Base-by-base conservation (phyloP, 2,113 vertebrate species). In the Rhabdomys dilectus region DNA sequence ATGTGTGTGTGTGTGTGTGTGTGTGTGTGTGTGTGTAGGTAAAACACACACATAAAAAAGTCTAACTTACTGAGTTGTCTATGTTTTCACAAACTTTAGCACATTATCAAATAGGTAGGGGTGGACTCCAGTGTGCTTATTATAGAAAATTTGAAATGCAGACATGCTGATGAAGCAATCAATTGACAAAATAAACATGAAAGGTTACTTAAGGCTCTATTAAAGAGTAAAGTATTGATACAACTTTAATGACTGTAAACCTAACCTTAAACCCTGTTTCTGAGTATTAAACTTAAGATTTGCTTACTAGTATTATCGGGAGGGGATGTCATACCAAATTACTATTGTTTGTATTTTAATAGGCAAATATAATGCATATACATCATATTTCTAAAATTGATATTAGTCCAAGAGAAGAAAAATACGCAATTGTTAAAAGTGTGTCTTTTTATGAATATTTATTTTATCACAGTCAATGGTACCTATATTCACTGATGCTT, bases 191-290 rank as follows among this genome's bases (percentile, higher is more conserved):
- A 48, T 88, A 26, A n/a, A 76, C 36, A 72, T 66, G 17, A 72
- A 58, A 9, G 9, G 51, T 12, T 91, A 26, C 21, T 85, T 45
- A 26, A 36, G 4, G 17, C 31, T 89, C 84, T 95, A 60, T 76
- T 68, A 95, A 96, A 96, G 36, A 88, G 26, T 86, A 45, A 91
- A 45, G 91, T 87, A 84, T 77, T 95, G 19, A 58, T 77, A 84
- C 6, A 76, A 56, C 16, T 42, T 7, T 93, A 94, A 92, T 80
- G 24, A 64, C 9, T 95, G 0, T 62, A 92, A 92, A 64, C 16
- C 11, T 62, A 42, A 92, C 70, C 31, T 60, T n/a, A 96, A 94
- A 36, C 66, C 76, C 42, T 96, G 5, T 73, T 76, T 93, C 72
- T 45, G 22, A 86, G 42, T 88, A 34, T 87, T 96, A 90, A 72